These are phyloP conservation scores for Linyphia triangularis DNA, from an alignment of 2,888 invertebrate genomes.

Conservation along the genomic window DNA sequence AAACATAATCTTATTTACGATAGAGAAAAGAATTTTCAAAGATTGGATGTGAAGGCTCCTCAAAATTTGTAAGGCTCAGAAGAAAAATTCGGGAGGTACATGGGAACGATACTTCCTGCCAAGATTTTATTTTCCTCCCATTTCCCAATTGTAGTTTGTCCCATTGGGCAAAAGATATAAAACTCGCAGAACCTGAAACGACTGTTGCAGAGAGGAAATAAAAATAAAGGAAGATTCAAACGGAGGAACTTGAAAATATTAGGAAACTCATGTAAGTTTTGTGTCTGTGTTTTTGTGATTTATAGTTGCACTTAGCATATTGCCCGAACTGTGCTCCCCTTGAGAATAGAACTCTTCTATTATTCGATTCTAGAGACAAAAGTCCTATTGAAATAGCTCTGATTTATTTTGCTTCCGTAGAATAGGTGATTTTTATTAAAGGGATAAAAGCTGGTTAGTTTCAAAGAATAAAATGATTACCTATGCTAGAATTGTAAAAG, in stretches of 20 bases:
- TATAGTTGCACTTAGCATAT: conserved; percentile 65
- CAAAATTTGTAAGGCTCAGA: background rate
- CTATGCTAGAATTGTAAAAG: too few relatives aligned
- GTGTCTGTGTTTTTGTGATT: conserved; percentile 56
- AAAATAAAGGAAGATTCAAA: conserved; percentile 33
- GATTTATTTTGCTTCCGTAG: background rate
- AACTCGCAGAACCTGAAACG: conserved; percentile 24
- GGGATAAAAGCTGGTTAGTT: too few relatives aligned
- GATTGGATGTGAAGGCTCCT: background rate
- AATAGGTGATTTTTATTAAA: background rate
- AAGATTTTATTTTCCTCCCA: conserved; percentile 43
- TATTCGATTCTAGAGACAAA: background rate
- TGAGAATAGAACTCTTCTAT: conserved; percentile 10
- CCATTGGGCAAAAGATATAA: conserved; percentile 57
- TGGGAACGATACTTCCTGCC: conserved; percentile 30
- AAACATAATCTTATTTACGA: background rate
- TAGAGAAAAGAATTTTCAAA: background rate
- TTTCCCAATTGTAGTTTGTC: conserved; percentile 56
- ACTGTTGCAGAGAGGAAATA: conserved; percentile 5
- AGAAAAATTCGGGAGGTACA: background rate
- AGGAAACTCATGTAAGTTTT: conserved; percentile 64
- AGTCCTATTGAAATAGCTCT: background rate
- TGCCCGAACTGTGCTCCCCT: conserved; percentile 15
- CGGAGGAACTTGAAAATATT: conserved; percentile 59
- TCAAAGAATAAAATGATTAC: too few relatives aligned